Conservation (phyloP, 2,888 invertebrate species). For the Itoplectis maculator region DNA sequence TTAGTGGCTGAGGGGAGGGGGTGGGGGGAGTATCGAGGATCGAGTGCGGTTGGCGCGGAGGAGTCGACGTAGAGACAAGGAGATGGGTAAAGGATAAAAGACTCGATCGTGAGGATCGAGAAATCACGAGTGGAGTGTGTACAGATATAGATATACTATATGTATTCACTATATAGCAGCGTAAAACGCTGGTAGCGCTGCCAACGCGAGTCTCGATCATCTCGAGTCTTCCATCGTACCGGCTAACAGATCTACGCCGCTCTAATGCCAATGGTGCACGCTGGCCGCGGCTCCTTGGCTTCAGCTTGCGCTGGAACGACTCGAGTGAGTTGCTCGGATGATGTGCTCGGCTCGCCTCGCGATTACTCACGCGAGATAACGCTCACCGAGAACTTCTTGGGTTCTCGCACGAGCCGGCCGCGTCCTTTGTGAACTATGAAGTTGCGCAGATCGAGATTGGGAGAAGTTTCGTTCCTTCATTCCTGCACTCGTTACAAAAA, state of each 20-base stretch:
- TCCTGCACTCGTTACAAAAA: no score
- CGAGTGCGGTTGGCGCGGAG: constrained; percentile 12
- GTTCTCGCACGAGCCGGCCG: constrained; percentile 19
- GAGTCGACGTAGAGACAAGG: constrained; percentile 53
- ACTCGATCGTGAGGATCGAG: constrained; percentile 47
- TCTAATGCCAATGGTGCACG: constrained; percentile 20
- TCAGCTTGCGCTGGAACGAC: constrained; percentile 69
- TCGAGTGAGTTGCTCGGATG: constrained; percentile 75
- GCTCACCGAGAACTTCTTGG: constrained; percentile 69
- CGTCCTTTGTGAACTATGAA: constrained; percentile 18
- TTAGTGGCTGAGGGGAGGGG: neutral
- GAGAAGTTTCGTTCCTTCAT: neutral
- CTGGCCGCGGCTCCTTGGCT: constrained; percentile 11
- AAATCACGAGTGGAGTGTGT: constrained; percentile 16
- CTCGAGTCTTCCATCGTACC: constrained; percentile 38
- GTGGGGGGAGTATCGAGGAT: no score
- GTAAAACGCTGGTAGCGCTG: neutral
- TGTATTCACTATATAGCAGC: neutral
- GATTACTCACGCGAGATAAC: constrained; percentile 73
- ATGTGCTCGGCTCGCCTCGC: constrained; percentile 44
- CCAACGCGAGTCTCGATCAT: constrained; percentile 34
- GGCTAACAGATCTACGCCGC: constrained; percentile 68
- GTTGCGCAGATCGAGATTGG: constrained; percentile 31
- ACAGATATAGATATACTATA: no score
- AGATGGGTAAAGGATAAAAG: constrained; percentile 52